A percentile compares a stretch with the other conserved stretches of the same genome.
phyloP scores from a whole-genome alignment of 1,140 invertebrate species.

The Harlomillsia oculata region DNA sequence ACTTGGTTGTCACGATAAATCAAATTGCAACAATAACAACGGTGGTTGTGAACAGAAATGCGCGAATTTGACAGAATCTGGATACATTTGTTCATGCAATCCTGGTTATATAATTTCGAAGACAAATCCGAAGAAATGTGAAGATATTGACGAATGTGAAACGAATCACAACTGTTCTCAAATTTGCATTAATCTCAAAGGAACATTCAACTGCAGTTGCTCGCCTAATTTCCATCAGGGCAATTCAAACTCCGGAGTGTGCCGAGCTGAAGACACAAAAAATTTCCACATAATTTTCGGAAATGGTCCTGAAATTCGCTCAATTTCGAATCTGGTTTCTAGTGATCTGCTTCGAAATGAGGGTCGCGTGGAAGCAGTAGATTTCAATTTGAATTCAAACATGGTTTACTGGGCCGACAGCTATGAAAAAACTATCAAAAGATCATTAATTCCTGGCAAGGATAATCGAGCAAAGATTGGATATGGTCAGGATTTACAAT shows the following conservation, averaged over 20 bases:
- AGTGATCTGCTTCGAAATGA: slow-evolving; percentile 67
- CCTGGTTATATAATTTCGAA: slow-evolving; percentile 66
- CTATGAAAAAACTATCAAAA: slow-evolving; percentile 76
- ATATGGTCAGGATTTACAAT: slow-evolving; percentile 73
- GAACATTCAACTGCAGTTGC: slow-evolving; percentile 80
- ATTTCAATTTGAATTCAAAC: slow-evolving; percentile 54
- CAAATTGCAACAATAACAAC: slow-evolving; percentile 60
- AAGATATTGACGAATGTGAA: slow-evolving; percentile 67
- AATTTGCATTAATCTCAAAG: slow-evolving; percentile 83
- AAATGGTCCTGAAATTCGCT: slow-evolving; percentile 77
- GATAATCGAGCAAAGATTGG: slow-evolving; percentile 57
- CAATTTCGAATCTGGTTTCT: slow-evolving; percentile 57
- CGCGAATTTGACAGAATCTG: slow-evolving; percentile 67
- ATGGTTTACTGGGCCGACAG: slow-evolving; percentile 72
- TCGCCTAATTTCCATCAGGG: slow-evolving; percentile 66
- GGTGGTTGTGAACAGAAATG: slow-evolving; percentile 93
- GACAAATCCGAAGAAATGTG: slow-evolving; percentile 50
- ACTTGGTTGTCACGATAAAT: slow-evolving; percentile 64
- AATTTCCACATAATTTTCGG: slow-evolving; percentile 42
- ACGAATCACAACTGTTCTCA: slow-evolving; percentile 80
- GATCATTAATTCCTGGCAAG: slow-evolving; percentile 78
- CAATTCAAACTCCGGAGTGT: slow-evolving; percentile 68
- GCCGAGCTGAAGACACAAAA: slow-evolving; percentile 49
- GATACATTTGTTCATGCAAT: slow-evolving; percentile 78
- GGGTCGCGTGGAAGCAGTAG: slow-evolving; percentile 75